Evolutionary conservation across 2,888 invertebrate genomes (phyloP).

Genomic region (Ommatoiulus sabulosus): DNA sequence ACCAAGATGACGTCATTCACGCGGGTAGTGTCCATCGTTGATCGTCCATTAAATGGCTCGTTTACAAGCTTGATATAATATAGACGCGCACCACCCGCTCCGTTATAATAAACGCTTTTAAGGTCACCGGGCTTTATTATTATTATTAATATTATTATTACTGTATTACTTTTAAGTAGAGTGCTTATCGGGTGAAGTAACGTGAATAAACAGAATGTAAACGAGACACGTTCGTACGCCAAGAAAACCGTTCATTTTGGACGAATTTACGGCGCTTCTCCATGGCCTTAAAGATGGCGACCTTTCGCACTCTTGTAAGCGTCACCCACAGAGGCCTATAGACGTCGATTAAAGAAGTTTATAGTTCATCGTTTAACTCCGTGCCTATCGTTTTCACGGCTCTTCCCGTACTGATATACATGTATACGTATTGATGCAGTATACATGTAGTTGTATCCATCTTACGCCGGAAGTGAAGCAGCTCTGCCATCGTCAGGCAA

Average conservation of each 20-base stretch:
- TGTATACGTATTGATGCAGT: too few species aligned
- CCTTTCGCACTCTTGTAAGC: conserved; percentile 31
- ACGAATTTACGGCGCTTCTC: conserved; percentile 33
- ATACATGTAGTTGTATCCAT: too few species aligned
- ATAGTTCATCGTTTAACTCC: background rate
- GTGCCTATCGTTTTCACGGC: background rate
- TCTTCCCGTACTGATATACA: background rate
- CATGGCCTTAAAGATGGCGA: conserved; percentile 37
- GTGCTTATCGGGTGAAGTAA: background rate
- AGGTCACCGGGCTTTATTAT: conserved; percentile 24
- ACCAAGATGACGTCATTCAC: background rate
- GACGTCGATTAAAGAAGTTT: conserved; percentile 21
- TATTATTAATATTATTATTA: too few species aligned
- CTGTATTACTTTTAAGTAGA: conserved; percentile 28
- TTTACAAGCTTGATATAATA: conserved; percentile 15
- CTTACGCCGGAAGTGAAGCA: too few species aligned
- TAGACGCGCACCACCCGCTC: background rate
- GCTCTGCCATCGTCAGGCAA: too few species aligned
- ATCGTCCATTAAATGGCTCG: background rate
- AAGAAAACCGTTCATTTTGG: conserved; percentile 1
- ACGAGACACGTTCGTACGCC: background rate
- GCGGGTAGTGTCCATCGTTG: background rate
- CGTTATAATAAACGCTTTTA: background rate
- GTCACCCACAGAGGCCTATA: too few species aligned
- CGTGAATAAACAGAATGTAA: background rate